A percentile compares a stretch with the other conserved stretches of the same genome.
Conservation (phyloP, 2,888 invertebrate species). For the Bugula neritina region DNA sequence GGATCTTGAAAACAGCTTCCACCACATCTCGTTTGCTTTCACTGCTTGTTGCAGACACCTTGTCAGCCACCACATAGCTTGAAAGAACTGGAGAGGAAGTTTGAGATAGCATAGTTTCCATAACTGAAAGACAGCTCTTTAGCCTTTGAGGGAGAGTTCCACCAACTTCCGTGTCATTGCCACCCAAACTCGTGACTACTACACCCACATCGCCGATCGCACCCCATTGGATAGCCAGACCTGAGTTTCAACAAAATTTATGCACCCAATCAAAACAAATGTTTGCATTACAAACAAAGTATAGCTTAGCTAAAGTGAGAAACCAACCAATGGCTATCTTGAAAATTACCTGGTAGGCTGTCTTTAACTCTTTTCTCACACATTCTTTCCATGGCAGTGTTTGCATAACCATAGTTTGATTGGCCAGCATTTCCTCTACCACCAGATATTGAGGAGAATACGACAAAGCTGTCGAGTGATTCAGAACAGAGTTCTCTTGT, state of each 20-base stretch:
- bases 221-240: slow-evolving; percentile 92
- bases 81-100: slow-evolving; percentile 56
- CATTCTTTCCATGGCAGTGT: slow-evolving; percentile 93
- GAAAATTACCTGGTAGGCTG: slow-evolving; percentile 71
- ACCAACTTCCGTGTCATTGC: slow-evolving; percentile 81
- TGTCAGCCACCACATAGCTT: slow-evolving; percentile 78
- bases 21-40: slow-evolving; percentile 64
- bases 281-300: too few relatives aligned
- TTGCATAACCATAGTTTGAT: slow-evolving; percentile 92
- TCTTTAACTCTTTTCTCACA: slow-evolving; percentile 76
- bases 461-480: slow-evolving; percentile 77
- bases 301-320: background rate
- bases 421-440: slow-evolving; percentile 95
- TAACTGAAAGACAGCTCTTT: slow-evolving; percentile 79
- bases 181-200: slow-evolving; percentile 78
- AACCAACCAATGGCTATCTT: background rate
- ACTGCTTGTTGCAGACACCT: slow-evolving; percentile 60
- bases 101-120: slow-evolving; percentile 85
- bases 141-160: slow-evolving; percentile 94
- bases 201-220: slow-evolving; percentile 96
- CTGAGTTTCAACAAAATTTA: slow-evolving; percentile 34
- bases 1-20: slow-evolving; percentile 77
- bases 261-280: slow-evolving; percentile 1
- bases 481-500: slow-evolving; percentile 72
- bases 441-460: slow-evolving; percentile 92